These are phyloP conservation scores for Macrobrachium nipponense DNA, from an alignment of 1,140 invertebrate genomes.

Conservation along the genomic window DNA sequence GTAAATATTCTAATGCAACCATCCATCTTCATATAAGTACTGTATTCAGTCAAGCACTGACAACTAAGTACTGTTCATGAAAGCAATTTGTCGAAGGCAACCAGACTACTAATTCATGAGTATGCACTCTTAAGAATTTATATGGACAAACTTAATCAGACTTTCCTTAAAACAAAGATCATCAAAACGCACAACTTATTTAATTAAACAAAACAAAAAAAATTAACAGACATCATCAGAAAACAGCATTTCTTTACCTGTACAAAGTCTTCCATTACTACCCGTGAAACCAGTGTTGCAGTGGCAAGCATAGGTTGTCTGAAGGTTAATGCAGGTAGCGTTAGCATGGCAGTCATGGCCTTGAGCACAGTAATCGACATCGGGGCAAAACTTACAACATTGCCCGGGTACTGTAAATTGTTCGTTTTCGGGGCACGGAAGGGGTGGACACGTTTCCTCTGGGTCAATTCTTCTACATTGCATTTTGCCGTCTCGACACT, in stretches of 20 bases:
- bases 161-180: background rate
- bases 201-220: background rate
- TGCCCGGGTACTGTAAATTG: constrained; percentile 85
- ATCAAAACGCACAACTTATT: background rate
- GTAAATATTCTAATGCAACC: too few species aligned
- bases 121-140: too few species aligned
- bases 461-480: constrained; percentile 81
- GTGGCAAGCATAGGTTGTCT: constrained; percentile 85
- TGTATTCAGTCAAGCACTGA: too few species aligned
- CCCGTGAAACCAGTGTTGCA: constrained; percentile 86
- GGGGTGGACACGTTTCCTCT: constrained; percentile 80
- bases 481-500: constrained; percentile 84
- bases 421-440: constrained; percentile 82
- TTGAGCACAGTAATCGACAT: constrained; percentile 89
- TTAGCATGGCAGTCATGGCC: constrained; percentile 86
- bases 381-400: constrained; percentile 92
- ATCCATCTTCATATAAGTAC: too few species aligned
- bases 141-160: too few species aligned
- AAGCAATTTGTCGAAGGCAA: too few species aligned
- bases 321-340: constrained; percentile 85
- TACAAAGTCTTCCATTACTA: constrained; percentile 82
- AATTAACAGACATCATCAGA: background rate
- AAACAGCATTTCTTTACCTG: constrained; percentile 72
- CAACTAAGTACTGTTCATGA: too few species aligned
- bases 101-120: too few species aligned